A percentile compares a stretch with the other conserved stretches of the same genome.
Conservation (phyloP, 2,797 vertebrate genomes). For the Halcyon chelicuti region DNA sequence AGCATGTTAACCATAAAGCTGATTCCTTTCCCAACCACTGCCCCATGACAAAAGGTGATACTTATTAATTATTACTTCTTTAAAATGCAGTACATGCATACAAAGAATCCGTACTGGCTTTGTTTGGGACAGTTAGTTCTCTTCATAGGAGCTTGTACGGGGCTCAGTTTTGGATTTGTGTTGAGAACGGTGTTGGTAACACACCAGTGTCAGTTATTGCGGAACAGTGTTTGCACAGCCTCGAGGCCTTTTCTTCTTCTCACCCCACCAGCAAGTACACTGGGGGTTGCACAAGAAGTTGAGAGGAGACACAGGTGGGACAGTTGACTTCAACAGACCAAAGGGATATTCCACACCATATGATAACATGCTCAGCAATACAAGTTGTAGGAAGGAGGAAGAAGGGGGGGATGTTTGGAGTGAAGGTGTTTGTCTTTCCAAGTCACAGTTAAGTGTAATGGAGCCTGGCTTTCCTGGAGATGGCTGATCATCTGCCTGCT, state of each 20-base stretch:
- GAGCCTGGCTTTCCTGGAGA: not conserved
- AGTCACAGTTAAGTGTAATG: too few species aligned
- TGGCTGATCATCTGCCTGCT: not conserved
- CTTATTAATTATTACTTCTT: not conserved
- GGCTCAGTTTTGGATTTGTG: not conserved
- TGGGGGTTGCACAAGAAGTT: not conserved
- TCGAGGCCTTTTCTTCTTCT: not conserved
- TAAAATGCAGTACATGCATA: not conserved
- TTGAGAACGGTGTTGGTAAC: not conserved
- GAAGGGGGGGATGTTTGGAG: too few species aligned
- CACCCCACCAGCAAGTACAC: fast-evolving
- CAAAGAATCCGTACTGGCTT: not conserved
- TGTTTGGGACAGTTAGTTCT: not conserved
- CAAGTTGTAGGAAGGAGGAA: too few species aligned
- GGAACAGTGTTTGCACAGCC: not conserved
- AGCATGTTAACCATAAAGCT: not conserved
- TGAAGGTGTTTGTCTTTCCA: too few species aligned
- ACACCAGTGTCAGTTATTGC: fast-evolving
- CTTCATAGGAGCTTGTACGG: not conserved
- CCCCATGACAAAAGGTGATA: not conserved
- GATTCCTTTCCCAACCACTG: not conserved
- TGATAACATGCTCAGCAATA: too few species aligned
- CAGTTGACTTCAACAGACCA: not conserved
- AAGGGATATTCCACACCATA: not conserved
- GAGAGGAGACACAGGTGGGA: too few species aligned